Conservation (phyloP, 1,140 invertebrate species). For the Phortica variegata region DNA sequence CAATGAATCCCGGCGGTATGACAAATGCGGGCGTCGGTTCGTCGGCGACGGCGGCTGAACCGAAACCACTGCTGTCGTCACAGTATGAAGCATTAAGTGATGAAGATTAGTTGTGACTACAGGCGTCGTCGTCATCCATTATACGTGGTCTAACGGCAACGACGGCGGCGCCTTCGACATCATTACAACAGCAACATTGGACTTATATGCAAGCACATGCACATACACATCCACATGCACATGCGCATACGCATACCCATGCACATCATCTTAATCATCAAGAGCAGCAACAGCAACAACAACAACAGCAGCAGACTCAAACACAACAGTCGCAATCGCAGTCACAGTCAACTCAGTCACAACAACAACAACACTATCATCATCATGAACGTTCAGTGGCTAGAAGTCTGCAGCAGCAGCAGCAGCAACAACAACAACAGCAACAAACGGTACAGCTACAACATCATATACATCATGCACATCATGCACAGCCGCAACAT, state of each 20-base stretch:
- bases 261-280: no score
- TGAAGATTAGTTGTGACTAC: slow-evolving; percentile 70
- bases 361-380: slow-evolving; percentile 11
- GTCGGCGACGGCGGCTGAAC: slow-evolving; percentile 61
- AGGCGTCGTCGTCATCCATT: slow-evolving; percentile 43
- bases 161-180: not conserved
- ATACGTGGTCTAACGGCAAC: slow-evolving; percentile 19
- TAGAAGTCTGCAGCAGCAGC: not conserved
- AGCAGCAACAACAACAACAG: not conserved
- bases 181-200: slow-evolving; percentile 4
- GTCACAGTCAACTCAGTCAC: slow-evolving; percentile 11
- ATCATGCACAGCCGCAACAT: not conserved
- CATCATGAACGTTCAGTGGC: not conserved
- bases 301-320: slow-evolving; percentile 27
- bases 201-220: not conserved
- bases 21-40: slow-evolving; percentile 45
- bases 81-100: slow-evolving; percentile 86
- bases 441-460: not conserved
- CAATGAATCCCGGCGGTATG: slow-evolving; percentile 38
- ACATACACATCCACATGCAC: no score
- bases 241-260: no score
- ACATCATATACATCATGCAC: no score
- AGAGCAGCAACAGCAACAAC: slow-evolving; percentile 22
- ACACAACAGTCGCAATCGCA: slow-evolving; percentile 19
- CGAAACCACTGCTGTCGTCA: slow-evolving; percentile 76